Conservation (phyloP, 2,113 vertebrate species). For the Anas platyrhynchos region DNA sequence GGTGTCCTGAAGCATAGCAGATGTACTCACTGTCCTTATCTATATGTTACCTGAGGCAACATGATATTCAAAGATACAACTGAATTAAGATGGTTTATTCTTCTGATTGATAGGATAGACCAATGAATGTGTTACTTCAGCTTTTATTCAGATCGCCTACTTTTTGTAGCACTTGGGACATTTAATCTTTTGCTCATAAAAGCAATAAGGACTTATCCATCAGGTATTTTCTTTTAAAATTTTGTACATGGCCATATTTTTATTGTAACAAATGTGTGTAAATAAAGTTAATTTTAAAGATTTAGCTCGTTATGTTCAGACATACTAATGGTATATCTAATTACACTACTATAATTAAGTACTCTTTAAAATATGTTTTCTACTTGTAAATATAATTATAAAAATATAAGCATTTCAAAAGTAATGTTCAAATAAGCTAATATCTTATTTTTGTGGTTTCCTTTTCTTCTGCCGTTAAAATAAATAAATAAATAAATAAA, state of each 20-base stretch:
- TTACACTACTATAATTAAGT: not conserved
- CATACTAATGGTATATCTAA: not conserved
- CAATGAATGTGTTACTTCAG: not conserved
- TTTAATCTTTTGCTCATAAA: not conserved
- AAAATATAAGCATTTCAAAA: not conserved
- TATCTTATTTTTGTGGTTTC: not conserved
- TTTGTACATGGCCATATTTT: not conserved
- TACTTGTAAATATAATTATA: not conserved
- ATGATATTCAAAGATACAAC: not conserved
- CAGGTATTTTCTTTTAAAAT: not conserved
- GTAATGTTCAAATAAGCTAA: not conserved
- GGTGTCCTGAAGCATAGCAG: not conserved
- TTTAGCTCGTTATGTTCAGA: not conserved
- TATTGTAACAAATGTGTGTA: not conserved
- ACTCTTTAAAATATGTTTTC: not conserved
- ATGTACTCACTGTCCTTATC: not conserved
- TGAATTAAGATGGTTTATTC: not conserved
- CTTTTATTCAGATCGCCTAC: not conserved
- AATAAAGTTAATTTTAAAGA: not conserved
- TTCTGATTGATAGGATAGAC: not conserved
- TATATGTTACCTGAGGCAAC: not conserved
- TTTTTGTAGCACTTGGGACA: not conserved
- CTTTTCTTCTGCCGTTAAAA: not conserved
- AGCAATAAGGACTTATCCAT: not conserved
- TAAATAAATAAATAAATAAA: not conserved